Evolutionary conservation across 2,113 vertebrate species (phyloP).

Genomic region (Eupsittula cactorum): DNA sequence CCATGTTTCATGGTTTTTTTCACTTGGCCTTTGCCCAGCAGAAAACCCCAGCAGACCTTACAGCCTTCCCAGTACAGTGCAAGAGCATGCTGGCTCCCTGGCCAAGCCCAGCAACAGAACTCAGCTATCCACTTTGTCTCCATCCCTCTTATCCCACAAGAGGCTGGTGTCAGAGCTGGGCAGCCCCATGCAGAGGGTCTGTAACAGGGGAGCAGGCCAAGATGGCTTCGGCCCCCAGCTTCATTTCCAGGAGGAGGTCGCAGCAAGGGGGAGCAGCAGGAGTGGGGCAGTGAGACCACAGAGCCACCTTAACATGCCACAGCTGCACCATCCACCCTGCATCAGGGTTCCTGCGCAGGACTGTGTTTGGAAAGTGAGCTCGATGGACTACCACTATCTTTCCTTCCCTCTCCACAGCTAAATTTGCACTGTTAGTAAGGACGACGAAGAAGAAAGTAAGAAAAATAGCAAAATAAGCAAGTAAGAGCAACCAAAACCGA

Average conservation of each 20-base stretch:
- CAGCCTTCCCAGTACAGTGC: rapidly evolving
- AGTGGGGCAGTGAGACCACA: rapidly evolving
- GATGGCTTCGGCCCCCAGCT: neutral
- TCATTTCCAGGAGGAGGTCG: neutral
- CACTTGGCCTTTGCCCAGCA: neutral
- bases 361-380: neutral
- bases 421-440: neutral
- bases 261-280: rapidly evolving
- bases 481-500: neutral
- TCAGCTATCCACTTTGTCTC: neutral
- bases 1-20: neutral
- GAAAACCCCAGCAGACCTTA: neutral
- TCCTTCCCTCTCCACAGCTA: neutral
- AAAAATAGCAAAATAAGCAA: neutral
- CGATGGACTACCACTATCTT: neutral
- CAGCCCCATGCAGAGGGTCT: rapidly evolving
- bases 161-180: neutral
- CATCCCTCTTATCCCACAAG: neutral
- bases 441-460: neutral
- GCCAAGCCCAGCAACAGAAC: rapidly evolving
- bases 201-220: neutral
- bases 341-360: neutral
- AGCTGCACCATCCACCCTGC: neutral
- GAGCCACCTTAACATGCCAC: neutral
- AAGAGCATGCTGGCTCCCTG: rapidly evolving